Evolutionary conservation across 2,113 vertebrate species (phyloP), one percentile per base, ranked within the genome.

Genomic region (Spilogale gracilis): DNA sequence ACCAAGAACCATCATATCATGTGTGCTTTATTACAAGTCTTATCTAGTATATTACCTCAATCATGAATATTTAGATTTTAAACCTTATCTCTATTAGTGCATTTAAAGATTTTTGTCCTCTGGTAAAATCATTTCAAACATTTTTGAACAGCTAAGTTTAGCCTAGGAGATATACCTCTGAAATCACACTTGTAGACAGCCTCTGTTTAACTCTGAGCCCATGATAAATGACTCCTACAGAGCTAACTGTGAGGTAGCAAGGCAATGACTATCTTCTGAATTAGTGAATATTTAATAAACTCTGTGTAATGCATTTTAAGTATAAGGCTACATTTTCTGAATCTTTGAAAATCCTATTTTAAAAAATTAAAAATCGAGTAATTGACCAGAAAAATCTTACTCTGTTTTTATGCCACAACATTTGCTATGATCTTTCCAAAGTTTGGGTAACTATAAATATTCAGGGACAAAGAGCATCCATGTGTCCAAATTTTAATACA

Each of bases 201-300:
- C 5, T 12, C 12, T 63, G 50, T 92, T 93, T 97, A 86, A 96
- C 14, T 90, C 13, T 65, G 14, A 23, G 54, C 2, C 50, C 32
- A 54, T 12, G 4, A 76, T 88, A 63, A 92, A 50, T 91, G 38
- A n/a, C 18, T 74, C 25, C 38, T 32, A 48, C 11, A 63, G 56
- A 84, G 73, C 27, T 71, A 67, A 73, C 23, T 38, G 20, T 83
- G 67, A 96, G 48, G 48, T 27, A 52, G 58, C 52, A 96, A 88
- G 45, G 9, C 38, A 85, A 54, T n/a, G 48, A 83, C 56, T 84
- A 38, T 71, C 32, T 81, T 92, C 48, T 69, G 65, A 96, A 90
- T 96, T 74, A 71, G 2, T 94, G 43, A 87, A 90, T 96, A 69
- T 32, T 79, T 84, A 90, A 96, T 69, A 94, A 56, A 80, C 25